These are phyloP conservation scores for Nematostella vectensis DNA, from an alignment of 92 coral and sea anemone species.

Conservation along the genomic window DNA sequence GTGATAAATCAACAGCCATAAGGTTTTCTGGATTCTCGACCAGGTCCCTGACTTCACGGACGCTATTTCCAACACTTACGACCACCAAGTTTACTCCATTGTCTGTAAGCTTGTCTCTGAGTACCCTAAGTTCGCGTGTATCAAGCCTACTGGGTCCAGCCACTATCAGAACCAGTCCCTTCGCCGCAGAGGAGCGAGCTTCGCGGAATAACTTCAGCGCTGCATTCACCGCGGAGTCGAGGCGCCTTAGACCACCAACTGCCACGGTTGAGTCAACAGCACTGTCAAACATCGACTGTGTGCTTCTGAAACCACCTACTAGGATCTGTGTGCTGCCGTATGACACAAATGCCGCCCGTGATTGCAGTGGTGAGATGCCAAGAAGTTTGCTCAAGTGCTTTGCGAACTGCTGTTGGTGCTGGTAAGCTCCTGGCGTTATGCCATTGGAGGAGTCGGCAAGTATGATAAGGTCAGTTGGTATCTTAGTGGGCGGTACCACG, in stretches of 20 bases:
- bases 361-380: slow-evolving; percentile 57
- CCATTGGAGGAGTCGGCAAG: slow-evolving; percentile 70
- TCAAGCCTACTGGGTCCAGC: slow-evolving; percentile 41
- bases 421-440: slow-evolving; percentile 46
- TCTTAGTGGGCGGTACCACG: slow-evolving; percentile 14
- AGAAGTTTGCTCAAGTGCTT: slow-evolving; percentile 38
- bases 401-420: slow-evolving; percentile 55
- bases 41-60: slow-evolving; percentile 20
- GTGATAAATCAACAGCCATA: not conserved
- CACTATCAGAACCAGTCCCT: slow-evolving; percentile 38
- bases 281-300: slow-evolving; percentile 18
- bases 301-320: slow-evolving; percentile 34
- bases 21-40: slow-evolving; percentile 37
- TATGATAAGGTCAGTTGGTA: slow-evolving; percentile 63
- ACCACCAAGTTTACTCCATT: slow-evolving; percentile 41
- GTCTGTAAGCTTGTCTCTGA: slow-evolving; percentile 24
- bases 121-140: slow-evolving; percentile 24
- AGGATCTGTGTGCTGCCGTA: slow-evolving; percentile 53
- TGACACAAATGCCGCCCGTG: slow-evolving; percentile 65
- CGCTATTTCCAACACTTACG: slow-evolving; percentile 50
- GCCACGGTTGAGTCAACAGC: slow-evolving; percentile 34
- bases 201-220: slow-evolving; percentile 47
- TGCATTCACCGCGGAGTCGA: slow-evolving; percentile 58
- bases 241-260: slow-evolving; percentile 63
- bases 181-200: slow-evolving; percentile 32